Percentiles rank a stretch among this genome's conserved stretches.
These are phyloP conservation scores for Choristoneura fumiferana DNA, from an alignment of 1,140 invertebrate species.

Conservation along the genomic window DNA sequence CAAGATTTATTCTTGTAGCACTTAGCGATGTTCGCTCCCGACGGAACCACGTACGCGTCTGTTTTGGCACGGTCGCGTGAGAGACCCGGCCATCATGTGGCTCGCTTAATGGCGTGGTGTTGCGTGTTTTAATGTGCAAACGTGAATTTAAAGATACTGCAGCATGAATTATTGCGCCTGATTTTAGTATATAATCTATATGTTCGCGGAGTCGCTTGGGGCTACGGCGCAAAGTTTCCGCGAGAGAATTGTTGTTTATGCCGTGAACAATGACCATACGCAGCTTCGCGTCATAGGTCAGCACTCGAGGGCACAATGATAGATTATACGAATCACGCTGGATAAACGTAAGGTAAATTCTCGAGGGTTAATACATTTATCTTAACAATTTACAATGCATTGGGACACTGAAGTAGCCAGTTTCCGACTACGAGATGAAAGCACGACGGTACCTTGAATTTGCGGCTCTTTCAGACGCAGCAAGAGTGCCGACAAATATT, in stretches of 20 bases:
- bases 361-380: constrained; percentile 1
- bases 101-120: constrained; percentile 37
- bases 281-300: constrained; percentile 15
- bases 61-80: constrained; percentile 42
- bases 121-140: constrained; percentile 56
- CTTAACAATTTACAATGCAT: constrained; percentile 12
- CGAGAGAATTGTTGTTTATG: constrained; percentile 31
- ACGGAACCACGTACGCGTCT: constrained; percentile 20
- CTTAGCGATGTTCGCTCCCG: constrained; percentile 23
- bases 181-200: constrained; percentile 48
- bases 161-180: constrained; percentile 50
- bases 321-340: constrained; percentile 7
- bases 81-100: constrained; percentile 38
- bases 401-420: neutral
- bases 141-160: constrained; percentile 52
- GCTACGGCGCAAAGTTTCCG: constrained; percentile 36
- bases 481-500: constrained; percentile 20
- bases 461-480: constrained; percentile 14
- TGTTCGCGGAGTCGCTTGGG: constrained; percentile 31
- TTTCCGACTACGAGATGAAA: neutral
- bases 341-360: neutral
- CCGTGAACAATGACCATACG: constrained; percentile 30
- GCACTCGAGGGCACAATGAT: neutral
- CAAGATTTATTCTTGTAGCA: constrained; percentile 32
- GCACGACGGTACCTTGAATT: constrained; percentile 9